These are phyloP conservation scores for Notodonta dromedarius DNA, from an alignment of 2,888 invertebrate species.

Conservation along the genomic window DNA sequence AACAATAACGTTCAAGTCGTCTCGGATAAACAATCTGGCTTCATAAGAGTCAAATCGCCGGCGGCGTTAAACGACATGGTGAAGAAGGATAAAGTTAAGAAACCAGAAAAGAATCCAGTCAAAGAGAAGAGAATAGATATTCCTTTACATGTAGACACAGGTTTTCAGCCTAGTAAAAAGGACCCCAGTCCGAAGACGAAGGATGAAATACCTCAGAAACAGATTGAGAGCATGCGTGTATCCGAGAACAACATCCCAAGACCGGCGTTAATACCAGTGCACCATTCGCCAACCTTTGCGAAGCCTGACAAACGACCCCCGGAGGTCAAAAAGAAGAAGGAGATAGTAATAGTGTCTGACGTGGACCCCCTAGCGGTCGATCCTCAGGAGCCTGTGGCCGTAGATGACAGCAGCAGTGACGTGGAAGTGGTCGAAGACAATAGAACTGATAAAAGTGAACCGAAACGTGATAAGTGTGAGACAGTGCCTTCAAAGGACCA, in stretches of 20 bases:
- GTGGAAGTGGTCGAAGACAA: slow-evolving; percentile 74
- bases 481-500: slow-evolving; percentile 74
- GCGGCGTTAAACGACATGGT: slow-evolving; percentile 77
- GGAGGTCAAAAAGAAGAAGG: slow-evolving; percentile 74
- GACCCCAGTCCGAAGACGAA: slow-evolving; percentile 63
- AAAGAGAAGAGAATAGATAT: slow-evolving; percentile 57
- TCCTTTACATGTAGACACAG: slow-evolving; percentile 69
- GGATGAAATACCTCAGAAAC: slow-evolving; percentile 65
- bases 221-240: slow-evolving; percentile 67
- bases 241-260: slow-evolving; percentile 73
- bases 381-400: slow-evolving; percentile 58
- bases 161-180: slow-evolving; percentile 57
- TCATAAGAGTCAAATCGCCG: slow-evolving; percentile 75
- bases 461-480: slow-evolving; percentile 53
- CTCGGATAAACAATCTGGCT: slow-evolving; percentile 52
- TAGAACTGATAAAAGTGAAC: slow-evolving; percentile 60
- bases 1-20: slow-evolving; percentile 32
- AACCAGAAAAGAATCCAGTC: slow-evolving; percentile 47
- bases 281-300: slow-evolving; percentile 74
- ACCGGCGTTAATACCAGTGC: slow-evolving; percentile 67
- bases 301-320: slow-evolving; percentile 75
- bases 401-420: slow-evolving; percentile 81
- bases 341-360: slow-evolving; percentile 70
- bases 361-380: slow-evolving; percentile 67
- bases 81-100: slow-evolving; percentile 56